Base-by-base conservation (phyloP, 2,888 invertebrate genomes). In the Congeria kusceri region DNA sequence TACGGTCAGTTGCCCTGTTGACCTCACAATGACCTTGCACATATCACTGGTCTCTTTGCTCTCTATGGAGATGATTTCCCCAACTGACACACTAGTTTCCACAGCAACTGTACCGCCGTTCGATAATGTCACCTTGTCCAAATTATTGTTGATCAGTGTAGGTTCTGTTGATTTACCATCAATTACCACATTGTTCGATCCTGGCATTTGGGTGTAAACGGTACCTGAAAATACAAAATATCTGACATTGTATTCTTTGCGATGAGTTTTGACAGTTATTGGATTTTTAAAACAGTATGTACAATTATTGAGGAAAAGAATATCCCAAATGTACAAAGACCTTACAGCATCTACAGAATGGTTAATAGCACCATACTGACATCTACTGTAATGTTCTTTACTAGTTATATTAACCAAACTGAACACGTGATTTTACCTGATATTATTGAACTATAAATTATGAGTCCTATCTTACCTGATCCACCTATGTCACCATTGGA, bases 21-120 rank as follows among this genome's bases (percentile, higher is more conserved):
- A 47, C 9, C 68, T 79, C 18, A 89, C 58, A 4, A 63, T 67
- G 27, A 89, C 78, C n/a, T 68, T 76, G 59, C 86, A 86, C 20
- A 83, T 25, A 9, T 58, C 57, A 15, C 77, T 28, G 11, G 64
- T 61, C 9, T 72, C 71, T 0, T 25, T 20, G 3, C n/a, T 57
- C 7, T 80, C 85, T 53, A 81, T 80, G 53, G 77, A 84, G 9
- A 64, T 23, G 18, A 88, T 65, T 44, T 73, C 72, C 7, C 62
- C 68, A 28, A 86, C 63, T n/a, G 80, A 75, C 0, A 86, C 20
- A 61, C 69, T 47, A 18, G 67, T 58, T 23, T 75, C 69, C n/a
- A 88, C 53, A 18, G 70, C 56, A 7, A 87, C 79, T 9, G 28
- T 66, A n/a, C 86, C 83, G 18, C 84, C 83, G 27, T 69, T 56